Percentiles rank a stretch among this genome's conserved stretches.
Evolutionary conservation across 2,113 vertebrate genomes (phyloP).

Genomic region (Protomyctophum bolini): DNA sequence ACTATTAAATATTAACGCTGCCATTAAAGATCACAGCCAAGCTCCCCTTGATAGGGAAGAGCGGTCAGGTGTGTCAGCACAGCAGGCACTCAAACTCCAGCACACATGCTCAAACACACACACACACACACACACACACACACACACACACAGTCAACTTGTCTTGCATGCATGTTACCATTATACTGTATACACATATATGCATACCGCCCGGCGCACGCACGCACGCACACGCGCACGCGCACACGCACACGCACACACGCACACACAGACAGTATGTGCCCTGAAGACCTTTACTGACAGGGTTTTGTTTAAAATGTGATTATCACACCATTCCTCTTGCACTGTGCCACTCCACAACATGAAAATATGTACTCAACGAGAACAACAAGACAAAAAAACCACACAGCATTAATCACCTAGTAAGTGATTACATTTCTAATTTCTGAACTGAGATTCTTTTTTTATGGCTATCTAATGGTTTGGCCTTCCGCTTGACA

Average conservation of each 20-base stretch:
- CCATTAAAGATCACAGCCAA: constrained; percentile 72
- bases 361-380: constrained; percentile 44
- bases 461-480: constrained; percentile 52
- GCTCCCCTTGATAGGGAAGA: constrained; percentile 43
- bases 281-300: neutral
- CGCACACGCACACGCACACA: constrained; percentile 39
- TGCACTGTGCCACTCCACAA: constrained; percentile 20
- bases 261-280: constrained; percentile 9
- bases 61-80: neutral
- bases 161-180: neutral
- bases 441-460: constrained; percentile 44
- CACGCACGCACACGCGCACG: too few species aligned
- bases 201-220: constrained; percentile 29
- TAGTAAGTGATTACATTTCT: constrained; percentile 55
- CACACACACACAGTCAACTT: neutral
- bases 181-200: constrained; percentile 2
- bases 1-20: constrained; percentile 72
- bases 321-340: constrained; percentile 45
- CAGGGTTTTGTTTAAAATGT: constrained; percentile 50
- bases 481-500: constrained; percentile 36
- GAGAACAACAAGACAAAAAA: neutral
- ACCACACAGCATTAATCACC: constrained; percentile 21
- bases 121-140: constrained; percentile 28
- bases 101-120: constrained; percentile 18
- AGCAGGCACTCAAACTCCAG: constrained; percentile 3